These are phyloP conservation scores for Calameuta pallipes DNA, from an alignment of 2,888 invertebrate genomes.

Conservation along the genomic window DNA sequence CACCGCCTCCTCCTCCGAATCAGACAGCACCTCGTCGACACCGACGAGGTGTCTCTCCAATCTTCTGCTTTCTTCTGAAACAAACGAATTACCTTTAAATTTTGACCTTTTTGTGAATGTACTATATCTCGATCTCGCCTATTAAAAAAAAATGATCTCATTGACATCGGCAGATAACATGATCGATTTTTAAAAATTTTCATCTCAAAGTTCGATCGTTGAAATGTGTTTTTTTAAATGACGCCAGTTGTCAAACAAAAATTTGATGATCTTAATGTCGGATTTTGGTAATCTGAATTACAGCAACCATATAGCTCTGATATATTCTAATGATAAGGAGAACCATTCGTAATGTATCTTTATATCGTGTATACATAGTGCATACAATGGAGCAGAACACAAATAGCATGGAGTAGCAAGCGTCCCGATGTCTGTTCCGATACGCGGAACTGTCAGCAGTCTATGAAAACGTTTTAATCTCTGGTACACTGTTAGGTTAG, in stretches of 20 bases:
- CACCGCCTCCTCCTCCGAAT: conserved; percentile 35
- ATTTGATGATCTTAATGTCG: background rate
- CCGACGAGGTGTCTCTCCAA: conserved; percentile 31
- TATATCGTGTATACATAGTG: background rate
- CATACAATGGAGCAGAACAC: background rate
- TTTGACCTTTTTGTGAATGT: background rate
- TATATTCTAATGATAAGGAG: background rate
- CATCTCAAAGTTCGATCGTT: background rate
- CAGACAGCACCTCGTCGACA: conserved; percentile 47
- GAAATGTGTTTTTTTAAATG: too few relatives aligned
- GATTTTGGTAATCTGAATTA: background rate
- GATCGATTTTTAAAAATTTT: background rate
- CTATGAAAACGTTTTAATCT: conserved; percentile 6
- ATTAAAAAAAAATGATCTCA: background rate
- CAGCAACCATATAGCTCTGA: background rate
- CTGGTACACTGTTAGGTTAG: background rate
- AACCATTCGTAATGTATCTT: background rate
- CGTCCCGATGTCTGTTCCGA: background rate
- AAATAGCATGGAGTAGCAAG: background rate
- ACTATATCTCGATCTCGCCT: background rate
- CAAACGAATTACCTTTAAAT: background rate
- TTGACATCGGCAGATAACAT: background rate
- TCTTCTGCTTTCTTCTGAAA: conserved; percentile 24
- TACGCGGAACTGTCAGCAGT: background rate
- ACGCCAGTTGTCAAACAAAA: background rate